Evolutionary conservation across 1,140 invertebrate genomes (phyloP), one percentile per base, ranked within the genome.

Genomic region (Microplitis demolitor): DNA sequence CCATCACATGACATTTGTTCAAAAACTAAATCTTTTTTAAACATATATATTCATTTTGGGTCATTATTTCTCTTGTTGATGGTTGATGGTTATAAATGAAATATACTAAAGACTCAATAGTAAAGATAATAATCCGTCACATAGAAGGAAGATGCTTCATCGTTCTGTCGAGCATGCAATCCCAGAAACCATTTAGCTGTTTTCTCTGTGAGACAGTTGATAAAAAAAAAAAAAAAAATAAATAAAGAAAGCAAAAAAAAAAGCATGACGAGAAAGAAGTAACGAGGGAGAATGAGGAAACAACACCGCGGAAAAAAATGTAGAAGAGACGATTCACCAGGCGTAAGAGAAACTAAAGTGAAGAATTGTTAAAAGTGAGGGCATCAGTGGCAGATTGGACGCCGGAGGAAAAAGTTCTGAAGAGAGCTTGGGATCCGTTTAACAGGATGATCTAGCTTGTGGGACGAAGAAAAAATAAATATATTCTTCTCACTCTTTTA

Each of bases 151-250:
- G 79, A 79, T 79, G 72, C 71, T 39, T 66, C 71, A 69, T 76
- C 60, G 77, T 74, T 69, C 56, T 71, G 73, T 77, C 61, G 56
- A 63, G 62, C 73, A 72, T 76, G 64, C 77, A 82, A 75, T 82
- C 74, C 77, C 75, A 78, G 81, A 79, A 82, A 82, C 74, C 74
- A 79, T 80, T 82, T 78, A 71, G 77, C 72, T 69, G 60, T 13
- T 73, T 39, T 39, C 39, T 39, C 71, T 51, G 54, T 71, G 31
- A 31, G 69, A 71, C 73, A 77, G 77, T 69, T 82, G 77, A 79
- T 79, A 77, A 76, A 74, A 76, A 76, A 74, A 79, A 73, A 76
- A 74, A 66, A 63, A 74, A 70, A 11, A 50, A 61, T n/a, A n/a
- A n/a, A n/a, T n/a, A 53, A 74, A 72, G 68, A 70, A 5, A 9